Base-by-base conservation (phyloP, 1,140 invertebrate species). In the Orius laevigatus region DNA sequence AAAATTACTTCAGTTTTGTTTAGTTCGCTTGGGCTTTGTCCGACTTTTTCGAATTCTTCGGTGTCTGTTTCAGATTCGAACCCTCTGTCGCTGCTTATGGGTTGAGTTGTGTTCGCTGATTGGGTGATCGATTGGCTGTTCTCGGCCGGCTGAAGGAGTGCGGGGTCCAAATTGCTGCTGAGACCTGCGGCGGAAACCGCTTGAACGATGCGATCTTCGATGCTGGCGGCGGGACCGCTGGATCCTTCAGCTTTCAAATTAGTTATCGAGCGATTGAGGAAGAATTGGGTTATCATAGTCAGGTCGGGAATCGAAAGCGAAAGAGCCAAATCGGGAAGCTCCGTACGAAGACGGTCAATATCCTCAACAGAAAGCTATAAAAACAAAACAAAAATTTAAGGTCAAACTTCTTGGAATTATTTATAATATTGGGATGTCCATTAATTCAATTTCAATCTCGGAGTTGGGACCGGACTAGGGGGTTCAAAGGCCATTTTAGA, bases 51-150 rank as follows among this genome's bases (percentile, higher is more conserved):
- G 63, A 86, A 86, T 54, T 85, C 83, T 60, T 84, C 81, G 0
- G 79, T 81, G 56, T 86, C 81, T 0, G 79, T 82, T 66, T 84
- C 81, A 4, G 81, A 85, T 58, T 84, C 82, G 55, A 77, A 79
- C 41, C 73, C 76, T 57, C 74, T 78, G 55, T 66, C 63, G 31
- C 52, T 45, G 43, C 43, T 53, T 8, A 50, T 56, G 6, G 49
- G 54, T 31, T 56, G 54, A 5, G 52, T 53, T 1, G 52, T 52
- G 54, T 38, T 58, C 41, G 33, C 58, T 12, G 59, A 52, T 32
- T 57, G 46, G 39, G 51, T 47, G 39, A 55, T 59, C 16, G 61
- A 55, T 46, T 66, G 62, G 43, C 57, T 62, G 35, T 62, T 63
- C 46, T 53, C 51, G 15, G 20, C 43, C n/a, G 60, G 58, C 42